Base-by-base conservation (phyloP, 2,113 vertebrate species). In the Cinclus cinclus region DNA sequence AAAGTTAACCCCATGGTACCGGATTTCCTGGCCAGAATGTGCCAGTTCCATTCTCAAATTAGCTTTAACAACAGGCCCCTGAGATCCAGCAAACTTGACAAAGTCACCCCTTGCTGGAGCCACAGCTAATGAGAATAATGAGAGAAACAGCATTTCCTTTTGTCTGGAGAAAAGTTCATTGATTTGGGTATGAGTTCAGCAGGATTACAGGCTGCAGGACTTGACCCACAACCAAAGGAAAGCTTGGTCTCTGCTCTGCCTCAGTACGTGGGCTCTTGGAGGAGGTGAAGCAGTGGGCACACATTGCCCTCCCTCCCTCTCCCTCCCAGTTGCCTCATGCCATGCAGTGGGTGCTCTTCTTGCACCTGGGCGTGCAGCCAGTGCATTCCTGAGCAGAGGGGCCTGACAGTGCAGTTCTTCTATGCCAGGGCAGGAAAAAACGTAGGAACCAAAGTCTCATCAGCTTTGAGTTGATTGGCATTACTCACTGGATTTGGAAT, bases 1-100 rank as follows among this genome's bases (percentile, higher is more conserved):
- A 82, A 76, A 79, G 68, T 96, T 94, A 96, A 88, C 94, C 85
- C 94, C 85, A 17, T 37, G 83, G 62, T 89, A 82, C 88, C 19
- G 7, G 83, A 95, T 95, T 96, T 96, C 92, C 91, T 92, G 94
- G 50, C 42, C 25, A 9, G 62, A 53, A 62, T 35, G 74, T 44
- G 79, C 69, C n/a, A 60, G 53, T 65, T 55, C 80, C 67, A 46
- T 46, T 89, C 86, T 56, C 84, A 95, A 95, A 96, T 94, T 95
- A 83, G 42, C 74, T 41, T 60, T 53, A 89, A 74, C 83, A 92
- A 83, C 89, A 84, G 82, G 87, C 62, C 59, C 55, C 62, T 7
- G 4, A 55, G 63, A 69, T 35, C 20, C 49, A 67, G 44, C 63
- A 31, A 31, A 59, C 60, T 33, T 25, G 23, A 52, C 87, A 71